Evolutionary conservation across 2,113 vertebrate genomes (phyloP).

Genomic region (Bagarius yarrelli): DNA sequence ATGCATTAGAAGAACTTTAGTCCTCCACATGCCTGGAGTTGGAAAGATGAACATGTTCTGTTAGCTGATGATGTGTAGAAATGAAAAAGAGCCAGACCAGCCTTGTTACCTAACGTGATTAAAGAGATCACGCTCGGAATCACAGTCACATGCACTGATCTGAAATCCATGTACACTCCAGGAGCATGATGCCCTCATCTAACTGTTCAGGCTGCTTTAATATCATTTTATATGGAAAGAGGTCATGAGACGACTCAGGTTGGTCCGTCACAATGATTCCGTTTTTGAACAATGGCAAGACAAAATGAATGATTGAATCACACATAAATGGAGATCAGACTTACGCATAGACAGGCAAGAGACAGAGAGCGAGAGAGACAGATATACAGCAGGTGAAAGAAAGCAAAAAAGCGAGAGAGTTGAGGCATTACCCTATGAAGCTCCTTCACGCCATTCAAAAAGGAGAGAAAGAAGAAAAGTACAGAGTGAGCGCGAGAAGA

Average conservation of each 20-base stretch:
- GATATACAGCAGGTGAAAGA: slow-evolving; percentile 40
- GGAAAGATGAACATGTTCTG: slow-evolving; percentile 10
- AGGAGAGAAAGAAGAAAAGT: slow-evolving; percentile 79
- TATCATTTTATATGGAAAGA: neutral
- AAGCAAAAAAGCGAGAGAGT: slow-evolving; percentile 61
- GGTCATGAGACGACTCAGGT: neutral
- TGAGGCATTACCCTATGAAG: slow-evolving; percentile 95
- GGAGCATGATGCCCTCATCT: neutral
- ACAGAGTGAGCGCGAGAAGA: slow-evolving; percentile 70
- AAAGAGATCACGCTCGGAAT: slow-evolving; percentile 11
- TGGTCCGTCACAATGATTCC: neutral
- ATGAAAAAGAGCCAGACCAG: slow-evolving; percentile 11
- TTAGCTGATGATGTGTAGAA: slow-evolving; percentile 4
- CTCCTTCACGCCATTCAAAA: slow-evolving; percentile 87
- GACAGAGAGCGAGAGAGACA: slow-evolving; percentile 21
- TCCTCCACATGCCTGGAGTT: slow-evolving; percentile 26
- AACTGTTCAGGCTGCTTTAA: neutral
- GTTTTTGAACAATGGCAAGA: slow-evolving; percentile 4
- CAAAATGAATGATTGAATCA: neutral
- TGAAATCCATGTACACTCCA: slow-evolving; percentile 13
- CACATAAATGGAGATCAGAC: slow-evolving; percentile 42
- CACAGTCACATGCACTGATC: slow-evolving; percentile 43
- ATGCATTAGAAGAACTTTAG: slow-evolving; percentile 25
- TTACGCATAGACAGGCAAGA: slow-evolving; percentile 54
- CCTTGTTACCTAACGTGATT: slow-evolving; percentile 19